Evolutionary conservation across 2,113 vertebrate genomes (phyloP).

Genomic region (Natator depressus): DNA sequence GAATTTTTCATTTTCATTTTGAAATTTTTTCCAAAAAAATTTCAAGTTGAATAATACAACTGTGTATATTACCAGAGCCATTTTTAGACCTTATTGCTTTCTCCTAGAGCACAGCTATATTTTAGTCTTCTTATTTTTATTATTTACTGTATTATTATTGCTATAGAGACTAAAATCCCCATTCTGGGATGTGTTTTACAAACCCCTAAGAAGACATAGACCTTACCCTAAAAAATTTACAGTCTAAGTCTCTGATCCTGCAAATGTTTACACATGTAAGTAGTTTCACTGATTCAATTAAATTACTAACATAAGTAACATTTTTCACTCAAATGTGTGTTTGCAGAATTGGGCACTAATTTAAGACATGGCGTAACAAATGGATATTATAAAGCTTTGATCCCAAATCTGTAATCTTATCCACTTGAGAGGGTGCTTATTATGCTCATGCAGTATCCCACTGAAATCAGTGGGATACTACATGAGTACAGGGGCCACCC

Average conservation of each 20-base stretch:
- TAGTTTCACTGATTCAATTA: neutral
- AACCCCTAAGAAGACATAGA: neutral
- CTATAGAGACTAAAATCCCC: neutral
- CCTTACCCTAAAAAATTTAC: conserved; percentile 21
- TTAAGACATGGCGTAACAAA: neutral
- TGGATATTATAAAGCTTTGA: neutral
- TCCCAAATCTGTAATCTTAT: neutral
- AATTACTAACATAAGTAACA: neutral
- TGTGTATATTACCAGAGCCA: neutral
- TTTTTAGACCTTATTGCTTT: neutral
- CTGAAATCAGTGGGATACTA: neutral
- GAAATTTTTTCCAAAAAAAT: neutral
- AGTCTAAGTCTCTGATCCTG: neutral
- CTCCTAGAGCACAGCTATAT: neutral
- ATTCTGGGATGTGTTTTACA: neutral
- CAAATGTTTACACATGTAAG: neutral
- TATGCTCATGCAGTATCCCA: neutral
- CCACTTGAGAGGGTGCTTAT: neutral
- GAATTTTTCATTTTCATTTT: neutral
- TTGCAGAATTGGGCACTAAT: neutral
- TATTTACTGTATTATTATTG: neutral
- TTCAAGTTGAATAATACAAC: neutral
- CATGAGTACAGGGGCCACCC: neutral
- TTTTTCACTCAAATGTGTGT: neutral
- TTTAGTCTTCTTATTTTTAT: neutral